Conservation (phyloP, 2,888 invertebrate species). For the Meiosimyza platycephala region DNA sequence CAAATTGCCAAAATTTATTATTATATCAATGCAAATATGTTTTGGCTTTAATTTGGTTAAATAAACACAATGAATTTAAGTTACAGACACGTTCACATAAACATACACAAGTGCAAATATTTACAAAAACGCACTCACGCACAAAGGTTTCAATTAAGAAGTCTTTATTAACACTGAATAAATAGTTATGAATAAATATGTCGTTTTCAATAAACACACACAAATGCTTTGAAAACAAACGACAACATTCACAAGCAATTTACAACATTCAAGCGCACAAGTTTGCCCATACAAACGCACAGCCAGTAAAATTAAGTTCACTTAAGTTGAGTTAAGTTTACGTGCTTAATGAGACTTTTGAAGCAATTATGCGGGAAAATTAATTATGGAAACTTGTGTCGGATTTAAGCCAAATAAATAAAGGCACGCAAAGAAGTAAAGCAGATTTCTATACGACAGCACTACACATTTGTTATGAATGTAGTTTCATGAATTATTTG, state of each 20-base stretch:
- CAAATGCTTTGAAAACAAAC: not conserved
- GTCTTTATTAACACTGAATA: constrained; percentile 13
- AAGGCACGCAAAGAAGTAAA: too few relatives aligned
- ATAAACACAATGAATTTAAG: not conserved
- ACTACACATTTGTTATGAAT: not conserved
- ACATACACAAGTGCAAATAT: not conserved
- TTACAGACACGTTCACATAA: too few relatives aligned
- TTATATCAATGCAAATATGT: too few relatives aligned
- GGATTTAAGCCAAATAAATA: constrained; percentile 14
- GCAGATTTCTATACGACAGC: not conserved
- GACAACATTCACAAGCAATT: too few relatives aligned
- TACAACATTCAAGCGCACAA: too few relatives aligned
- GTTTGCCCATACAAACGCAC: too few relatives aligned
- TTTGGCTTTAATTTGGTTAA: not conserved
- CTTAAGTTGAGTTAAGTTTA: constrained; percentile 27
- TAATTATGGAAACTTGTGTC: constrained; percentile 31
- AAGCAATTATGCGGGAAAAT: constrained; percentile 36
- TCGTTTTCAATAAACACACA: constrained; percentile 2
- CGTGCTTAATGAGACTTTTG: constrained; percentile 37
- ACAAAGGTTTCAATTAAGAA: not conserved
- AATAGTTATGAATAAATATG: constrained; percentile 21
- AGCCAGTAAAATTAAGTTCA: too few relatives aligned
- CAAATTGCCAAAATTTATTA: too few relatives aligned
- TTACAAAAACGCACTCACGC: not conserved
- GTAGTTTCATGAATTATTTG: not conserved